These are phyloP conservation scores for Papilio dardanus DNA, from an alignment of 1,140 invertebrate genomes.

Conservation along the genomic window DNA sequence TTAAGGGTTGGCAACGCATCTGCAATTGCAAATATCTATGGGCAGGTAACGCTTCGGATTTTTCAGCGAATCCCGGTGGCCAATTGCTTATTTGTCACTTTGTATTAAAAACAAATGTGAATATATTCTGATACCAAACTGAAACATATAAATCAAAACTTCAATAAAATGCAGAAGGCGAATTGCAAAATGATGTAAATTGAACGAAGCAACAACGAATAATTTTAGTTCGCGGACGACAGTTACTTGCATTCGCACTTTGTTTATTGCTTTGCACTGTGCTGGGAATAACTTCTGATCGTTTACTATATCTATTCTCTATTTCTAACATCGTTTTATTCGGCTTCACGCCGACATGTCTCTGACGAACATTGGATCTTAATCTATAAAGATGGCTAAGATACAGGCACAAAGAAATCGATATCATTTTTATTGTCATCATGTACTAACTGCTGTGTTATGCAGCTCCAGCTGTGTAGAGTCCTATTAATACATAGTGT, in stretches of 20 bases:
- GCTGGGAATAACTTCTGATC: conserved; percentile 6
- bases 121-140: not conserved
- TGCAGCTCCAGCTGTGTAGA: not conserved
- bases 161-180: conserved; percentile 15
- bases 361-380: not conserved
- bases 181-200: conserved; percentile 24
- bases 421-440: not conserved
- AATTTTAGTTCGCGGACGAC: not conserved
- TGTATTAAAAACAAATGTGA: not conserved
- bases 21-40: no score
- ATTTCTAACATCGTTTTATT: no score
- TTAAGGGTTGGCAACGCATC: no score
- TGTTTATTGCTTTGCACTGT: conserved; percentile 2
- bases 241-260: conserved; percentile 12
- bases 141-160: not conserved
- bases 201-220: conserved; percentile 20
- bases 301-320: not conserved
- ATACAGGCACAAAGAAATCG: not conserved
- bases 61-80: no score
- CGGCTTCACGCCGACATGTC: not conserved
- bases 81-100: no score
- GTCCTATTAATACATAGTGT: not conserved
- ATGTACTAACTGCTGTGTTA: not conserved
- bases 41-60: no score
- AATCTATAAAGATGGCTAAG: not conserved